Conservation (phyloP, 2,797 vertebrate species). For the Sebastes goodei region DNA sequence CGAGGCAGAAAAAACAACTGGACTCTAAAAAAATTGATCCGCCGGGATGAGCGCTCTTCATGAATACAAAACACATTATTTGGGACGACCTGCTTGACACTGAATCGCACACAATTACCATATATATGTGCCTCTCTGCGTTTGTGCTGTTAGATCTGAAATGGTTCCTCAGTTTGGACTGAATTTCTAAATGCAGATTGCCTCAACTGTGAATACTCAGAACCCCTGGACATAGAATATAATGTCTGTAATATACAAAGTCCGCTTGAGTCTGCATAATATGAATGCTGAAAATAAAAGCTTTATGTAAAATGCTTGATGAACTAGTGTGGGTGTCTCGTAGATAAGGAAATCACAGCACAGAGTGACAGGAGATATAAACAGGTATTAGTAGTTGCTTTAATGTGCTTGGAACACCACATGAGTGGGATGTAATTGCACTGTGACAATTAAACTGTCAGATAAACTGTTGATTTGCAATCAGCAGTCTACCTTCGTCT, state of each 20-base stretch:
- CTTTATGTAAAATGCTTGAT: slow-evolving; percentile 21
- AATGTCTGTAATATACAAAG: slow-evolving; percentile 10
- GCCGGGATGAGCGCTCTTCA: slow-evolving; percentile 47
- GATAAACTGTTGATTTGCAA: slow-evolving; percentile 18
- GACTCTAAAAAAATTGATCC: slow-evolving; percentile 66
- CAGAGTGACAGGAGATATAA: slow-evolving; percentile 34
- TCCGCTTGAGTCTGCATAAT: slow-evolving; percentile 18
- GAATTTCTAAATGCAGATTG: slow-evolving; percentile 50
- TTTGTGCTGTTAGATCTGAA: slow-evolving; percentile 45
- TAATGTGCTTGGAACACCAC: not conserved
- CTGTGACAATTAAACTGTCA: slow-evolving; percentile 39
- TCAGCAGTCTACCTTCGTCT: slow-evolving; percentile 33
- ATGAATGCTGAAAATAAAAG: slow-evolving; percentile 31
- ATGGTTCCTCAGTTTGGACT: slow-evolving; percentile 36
- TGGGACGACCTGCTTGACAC: slow-evolving; percentile 64
- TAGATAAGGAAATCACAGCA: slow-evolving; percentile 17
- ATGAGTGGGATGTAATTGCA: slow-evolving; percentile 19
- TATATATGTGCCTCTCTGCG: slow-evolving; percentile 56
- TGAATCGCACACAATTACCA: slow-evolving; percentile 61
- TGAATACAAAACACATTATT: slow-evolving; percentile 74
- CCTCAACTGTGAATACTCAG: slow-evolving; percentile 26
- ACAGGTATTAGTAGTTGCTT: slow-evolving; percentile 14
- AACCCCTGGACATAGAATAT: slow-evolving; percentile 19
- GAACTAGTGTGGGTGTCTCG: slow-evolving; percentile 33
- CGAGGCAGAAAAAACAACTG: slow-evolving; percentile 64